Conservation (phyloP, 2,113 vertebrate genomes). For the Embiotoca jacksoni region DNA sequence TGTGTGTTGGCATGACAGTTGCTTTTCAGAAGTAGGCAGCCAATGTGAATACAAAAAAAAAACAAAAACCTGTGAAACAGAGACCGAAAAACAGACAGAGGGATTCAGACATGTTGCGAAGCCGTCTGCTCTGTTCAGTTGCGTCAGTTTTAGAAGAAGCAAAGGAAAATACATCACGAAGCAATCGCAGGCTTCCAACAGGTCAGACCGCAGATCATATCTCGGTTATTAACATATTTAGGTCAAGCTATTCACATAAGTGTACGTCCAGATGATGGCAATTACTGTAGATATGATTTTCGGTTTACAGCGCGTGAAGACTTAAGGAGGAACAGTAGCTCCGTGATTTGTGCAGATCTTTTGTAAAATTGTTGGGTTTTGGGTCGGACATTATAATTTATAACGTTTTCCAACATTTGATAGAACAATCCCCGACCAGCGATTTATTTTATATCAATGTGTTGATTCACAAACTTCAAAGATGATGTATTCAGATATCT, state of each 20-base stretch:
- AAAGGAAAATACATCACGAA: background rate
- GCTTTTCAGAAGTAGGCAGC: constrained; percentile 26
- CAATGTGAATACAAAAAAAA: background rate
- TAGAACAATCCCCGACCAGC: too few relatives aligned
- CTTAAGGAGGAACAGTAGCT: too few relatives aligned
- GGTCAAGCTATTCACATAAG: constrained; percentile 15
- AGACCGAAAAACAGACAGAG: constrained; percentile 26
- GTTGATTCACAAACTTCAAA: too few relatives aligned
- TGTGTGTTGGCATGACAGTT: constrained; percentile 9
- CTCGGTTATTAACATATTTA: constrained; percentile 21
- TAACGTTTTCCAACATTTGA: too few relatives aligned
- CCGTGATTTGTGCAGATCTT: too few relatives aligned
- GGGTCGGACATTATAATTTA: too few relatives aligned
- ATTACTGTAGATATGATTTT: too few relatives aligned
- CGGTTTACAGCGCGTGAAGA: too few relatives aligned
- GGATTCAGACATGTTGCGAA: constrained; percentile 32
- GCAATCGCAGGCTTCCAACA: constrained; percentile 1
- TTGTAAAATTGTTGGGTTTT: too few relatives aligned
- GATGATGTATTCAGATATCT: too few relatives aligned
- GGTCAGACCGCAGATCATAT: background rate
- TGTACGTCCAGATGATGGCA: background rate
- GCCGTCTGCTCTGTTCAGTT: constrained; percentile 29
- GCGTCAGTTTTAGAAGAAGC: constrained; percentile 12
- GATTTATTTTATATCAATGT: too few relatives aligned
- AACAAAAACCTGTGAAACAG: background rate